Evolutionary conservation across 2,113 vertebrate genomes (phyloP), one percentile per base, ranked within the genome.

Genomic region (Sinocyclocheilus maitianheensis): DNA sequence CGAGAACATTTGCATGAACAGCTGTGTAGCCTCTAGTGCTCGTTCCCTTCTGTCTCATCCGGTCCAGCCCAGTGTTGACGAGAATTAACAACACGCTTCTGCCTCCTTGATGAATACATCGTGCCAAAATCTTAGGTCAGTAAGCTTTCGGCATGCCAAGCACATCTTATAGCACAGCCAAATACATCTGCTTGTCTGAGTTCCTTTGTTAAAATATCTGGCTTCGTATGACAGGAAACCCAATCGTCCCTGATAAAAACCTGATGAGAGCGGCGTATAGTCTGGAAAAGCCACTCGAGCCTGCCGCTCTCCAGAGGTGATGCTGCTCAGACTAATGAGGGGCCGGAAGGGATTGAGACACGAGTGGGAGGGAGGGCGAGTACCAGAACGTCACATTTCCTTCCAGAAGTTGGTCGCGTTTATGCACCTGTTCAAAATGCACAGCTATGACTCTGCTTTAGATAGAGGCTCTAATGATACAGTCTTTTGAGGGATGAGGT

Each of bases 1-100:
- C 75, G 77, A 79, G 81, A 84, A 83, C 84, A 85, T 86, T 88
- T 86, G 88, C 62, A 43, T 78, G 85, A 89, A 85, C 88, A 91
- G 88, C 87, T 89, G 85, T 89, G 71, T 80, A 86, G 78, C 46
- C 86, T 80, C 55, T 46, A 85, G 88, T 88, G 84, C 63, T 88
- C 48, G 63, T 86, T 84, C 71, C 75, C 71, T 74, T 46, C 63
- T 65, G 51, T 85, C 90, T 81, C 84, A 77, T 67, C n/a, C 40
- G 74, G 74, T 83, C 81, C 72, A 76, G 37, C 37, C 22, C 53
- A 48, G 58, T 6, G 43, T 82, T 85, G 55, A 67, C 55, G 60
- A n/a, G n/a, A 81, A 85, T 78, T 78, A 81, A 82, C 74, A 85
- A 60, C 81, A 75, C 65, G 75, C 81, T 87, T 89, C 83, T 77